These are phyloP conservation scores for Lucilia cuprina DNA, from an alignment of 1,140 invertebrate genomes.

Conservation along the genomic window DNA sequence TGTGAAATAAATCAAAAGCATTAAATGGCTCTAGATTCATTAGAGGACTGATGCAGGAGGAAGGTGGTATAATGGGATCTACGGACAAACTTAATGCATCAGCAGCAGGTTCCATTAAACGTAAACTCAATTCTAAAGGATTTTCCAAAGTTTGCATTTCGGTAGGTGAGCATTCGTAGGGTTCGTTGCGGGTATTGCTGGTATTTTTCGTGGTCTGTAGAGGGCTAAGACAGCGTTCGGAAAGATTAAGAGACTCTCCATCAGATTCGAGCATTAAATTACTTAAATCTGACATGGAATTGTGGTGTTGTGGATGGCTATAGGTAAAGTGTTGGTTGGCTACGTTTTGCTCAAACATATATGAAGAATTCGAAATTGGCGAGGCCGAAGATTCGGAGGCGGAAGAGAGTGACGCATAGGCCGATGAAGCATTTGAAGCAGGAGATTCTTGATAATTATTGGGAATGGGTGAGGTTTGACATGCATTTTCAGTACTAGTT, in stretches of 20 bases:
- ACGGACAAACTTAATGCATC: constrained; percentile 53
- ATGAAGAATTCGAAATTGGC: constrained; percentile 7
- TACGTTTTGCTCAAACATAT: background rate
- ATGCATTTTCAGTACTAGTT: background rate
- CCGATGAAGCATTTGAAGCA: constrained; percentile 17
- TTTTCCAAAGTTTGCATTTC: constrained; percentile 2
- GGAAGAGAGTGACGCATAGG: constrained; percentile 41
- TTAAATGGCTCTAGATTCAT: constrained; percentile 51
- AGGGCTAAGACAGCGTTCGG: constrained; percentile 56
- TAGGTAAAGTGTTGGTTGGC: background rate
- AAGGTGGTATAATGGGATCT: constrained; percentile 43
- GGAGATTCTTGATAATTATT: constrained; percentile 7
- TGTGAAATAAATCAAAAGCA: constrained; percentile 55
- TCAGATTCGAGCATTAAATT: constrained; percentile 66
- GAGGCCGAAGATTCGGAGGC: constrained; percentile 43
- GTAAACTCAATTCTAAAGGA: constrained; percentile 52
- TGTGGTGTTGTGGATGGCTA: background rate
- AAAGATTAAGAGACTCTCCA: constrained; percentile 65
- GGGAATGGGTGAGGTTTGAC: background rate
- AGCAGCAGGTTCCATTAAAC: constrained; percentile 52
- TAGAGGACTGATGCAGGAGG: constrained; percentile 58
- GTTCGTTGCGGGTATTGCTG: background rate
- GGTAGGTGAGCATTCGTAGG: constrained; percentile 43
- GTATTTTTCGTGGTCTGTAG: background rate
- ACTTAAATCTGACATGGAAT: constrained; percentile 47